Percentiles rank a stretch among this genome's conserved stretches.
Evolutionary conservation across 2,888 invertebrate species (phyloP).

Genomic region (Tanypteryx hageni): DNA sequence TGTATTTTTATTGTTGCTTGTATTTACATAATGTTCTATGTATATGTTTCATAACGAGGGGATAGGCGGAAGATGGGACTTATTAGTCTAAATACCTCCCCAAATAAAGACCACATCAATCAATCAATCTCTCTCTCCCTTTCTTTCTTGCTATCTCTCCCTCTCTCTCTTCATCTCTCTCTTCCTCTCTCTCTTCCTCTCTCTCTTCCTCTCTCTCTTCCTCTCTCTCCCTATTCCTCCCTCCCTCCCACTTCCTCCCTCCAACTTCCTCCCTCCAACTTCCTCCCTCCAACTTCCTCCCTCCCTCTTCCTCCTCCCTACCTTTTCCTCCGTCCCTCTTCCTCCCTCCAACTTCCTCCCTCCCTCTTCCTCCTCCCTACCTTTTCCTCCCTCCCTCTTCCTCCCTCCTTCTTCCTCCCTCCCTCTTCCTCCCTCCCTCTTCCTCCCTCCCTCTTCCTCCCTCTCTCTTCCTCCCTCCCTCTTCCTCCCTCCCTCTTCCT

Average conservation of each 20-base stretch:
- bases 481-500: no score
- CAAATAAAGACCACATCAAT: no score
- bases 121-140: no score
- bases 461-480: no score
- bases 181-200: not conserved
- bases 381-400: not conserved
- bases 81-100: no score
- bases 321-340: not conserved
- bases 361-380: not conserved
- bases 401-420: not conserved
- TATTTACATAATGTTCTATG: no score
- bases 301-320: not conserved
- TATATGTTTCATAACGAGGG: no score
- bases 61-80: no score
- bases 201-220: not conserved
- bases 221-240: not conserved
- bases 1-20: no score
- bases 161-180: not conserved
- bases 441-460: not conserved
- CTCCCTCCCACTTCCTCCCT: not conserved
- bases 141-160: not conserved
- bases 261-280: not conserved
- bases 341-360: not conserved
- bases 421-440: not conserved
- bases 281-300: not conserved